A percentile compares a stretch with the other conserved stretches of the same genome.
phyloP scores from a whole-genome alignment of 1,140 invertebrate genomes.

The Cherax quadricarinatus region DNA sequence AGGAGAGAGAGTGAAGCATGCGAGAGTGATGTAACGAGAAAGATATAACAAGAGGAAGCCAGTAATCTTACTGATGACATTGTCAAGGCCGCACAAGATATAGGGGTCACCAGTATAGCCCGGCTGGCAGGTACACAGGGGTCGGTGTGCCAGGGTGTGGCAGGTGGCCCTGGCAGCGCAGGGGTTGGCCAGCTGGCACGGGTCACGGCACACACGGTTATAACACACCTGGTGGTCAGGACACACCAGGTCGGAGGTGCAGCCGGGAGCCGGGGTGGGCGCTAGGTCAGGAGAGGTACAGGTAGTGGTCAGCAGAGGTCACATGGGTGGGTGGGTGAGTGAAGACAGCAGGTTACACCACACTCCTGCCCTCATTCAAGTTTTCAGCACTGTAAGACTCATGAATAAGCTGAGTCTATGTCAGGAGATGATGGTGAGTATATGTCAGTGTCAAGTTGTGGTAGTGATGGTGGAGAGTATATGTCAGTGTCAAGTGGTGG shows the following conservation, averaged over 20 bases:
- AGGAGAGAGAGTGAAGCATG: constrained; percentile 23
- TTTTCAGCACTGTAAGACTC: too few species aligned
- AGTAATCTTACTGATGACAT: constrained; percentile 55
- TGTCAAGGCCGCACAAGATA: constrained; percentile 57
- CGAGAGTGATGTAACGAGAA: constrained; percentile 7
- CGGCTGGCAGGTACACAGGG: constrained; percentile 75
- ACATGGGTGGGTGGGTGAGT: too few species aligned
- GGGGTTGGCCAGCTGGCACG: constrained; percentile 74
- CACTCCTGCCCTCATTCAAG: too few species aligned
- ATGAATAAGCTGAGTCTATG: too few species aligned
- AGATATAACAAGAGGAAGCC: constrained; percentile 30
- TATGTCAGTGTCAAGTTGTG: too few species aligned
- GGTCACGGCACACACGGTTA: constrained; percentile 74
- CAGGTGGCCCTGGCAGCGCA: constrained; percentile 75
- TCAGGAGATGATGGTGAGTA: too few species aligned
- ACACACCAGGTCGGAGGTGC: constrained; percentile 74
- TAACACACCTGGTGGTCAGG: constrained; percentile 74
- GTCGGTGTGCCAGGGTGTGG: constrained; percentile 74
- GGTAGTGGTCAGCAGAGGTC: constrained; percentile 29
- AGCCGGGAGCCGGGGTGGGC: constrained; percentile 61
- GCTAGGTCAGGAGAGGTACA: constrained; percentile 51
- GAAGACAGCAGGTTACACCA: too few species aligned
- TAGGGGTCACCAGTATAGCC: constrained; percentile 75
- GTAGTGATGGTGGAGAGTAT: too few species aligned
- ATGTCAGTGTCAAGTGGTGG: too few species aligned